A percentile compares a stretch with the other conserved stretches of the same genome.
Evolutionary conservation across 2,888 invertebrate species (phyloP).

Genomic region (Drosophila paramelanica): DNA sequence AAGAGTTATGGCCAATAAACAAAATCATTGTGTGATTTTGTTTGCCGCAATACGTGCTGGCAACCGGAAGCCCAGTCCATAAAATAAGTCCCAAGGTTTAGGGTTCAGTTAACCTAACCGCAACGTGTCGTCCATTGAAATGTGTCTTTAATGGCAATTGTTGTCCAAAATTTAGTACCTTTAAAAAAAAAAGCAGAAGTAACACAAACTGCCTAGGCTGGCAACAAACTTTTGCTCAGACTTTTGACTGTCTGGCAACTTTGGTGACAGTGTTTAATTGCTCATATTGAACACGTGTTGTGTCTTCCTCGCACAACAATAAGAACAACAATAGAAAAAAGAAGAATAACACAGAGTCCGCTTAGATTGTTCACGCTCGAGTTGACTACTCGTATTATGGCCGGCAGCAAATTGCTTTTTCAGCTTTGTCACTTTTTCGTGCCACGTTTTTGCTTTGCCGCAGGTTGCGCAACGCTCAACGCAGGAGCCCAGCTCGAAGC

Average conservation of each 20-base stretch:
- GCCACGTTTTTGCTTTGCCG: conserved; percentile 59
- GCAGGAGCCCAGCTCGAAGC: conserved; percentile 23
- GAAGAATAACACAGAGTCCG: conserved; percentile 25
- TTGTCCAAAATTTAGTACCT: conserved; percentile 58
- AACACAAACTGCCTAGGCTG: conserved; percentile 2
- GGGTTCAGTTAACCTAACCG: conserved; percentile 58
- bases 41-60: conserved; percentile 52
- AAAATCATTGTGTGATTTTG: conserved; percentile 66
- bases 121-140: conserved; percentile 57
- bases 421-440: conserved; percentile 77
- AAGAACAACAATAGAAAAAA: conserved; percentile 7
- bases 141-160: conserved; percentile 76
- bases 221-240: conserved; percentile 17
- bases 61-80: conserved; percentile 47
- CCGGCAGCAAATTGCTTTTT: conserved; percentile 77
- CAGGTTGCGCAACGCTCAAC: conserved; percentile 45
- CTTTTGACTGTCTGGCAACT: conserved; percentile 46
- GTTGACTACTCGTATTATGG: conserved; percentile 65
- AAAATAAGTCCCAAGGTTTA: conserved; percentile 44
- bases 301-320: conserved; percentile 35
- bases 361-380: conserved; percentile 49
- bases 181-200: conserved; percentile 30
- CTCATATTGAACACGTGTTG: conserved; percentile 81
- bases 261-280: conserved; percentile 79
- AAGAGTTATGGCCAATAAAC: conserved; percentile 82